Evolutionary conservation across 1,140 invertebrate species (phyloP).

Genomic region (Luehdorfia chinensis): DNA sequence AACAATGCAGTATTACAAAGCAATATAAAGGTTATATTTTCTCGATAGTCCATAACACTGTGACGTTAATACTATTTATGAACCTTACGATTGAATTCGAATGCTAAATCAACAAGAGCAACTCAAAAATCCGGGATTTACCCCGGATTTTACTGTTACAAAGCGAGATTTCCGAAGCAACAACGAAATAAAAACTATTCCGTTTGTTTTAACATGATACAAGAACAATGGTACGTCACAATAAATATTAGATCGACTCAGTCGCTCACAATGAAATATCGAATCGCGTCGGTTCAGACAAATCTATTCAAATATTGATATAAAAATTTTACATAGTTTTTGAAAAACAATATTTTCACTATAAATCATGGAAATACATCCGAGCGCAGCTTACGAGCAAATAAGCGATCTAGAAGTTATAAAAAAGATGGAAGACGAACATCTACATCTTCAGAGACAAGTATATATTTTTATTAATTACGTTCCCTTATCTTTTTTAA

Average conservation of each 20-base stretch:
- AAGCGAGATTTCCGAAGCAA: no score
- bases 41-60: no score
- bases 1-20: no score
- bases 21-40: no score
- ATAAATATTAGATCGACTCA: constrained; percentile 5
- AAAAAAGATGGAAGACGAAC: constrained; percentile 62
- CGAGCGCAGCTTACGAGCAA: constrained; percentile 4
- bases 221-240: constrained; percentile 9
- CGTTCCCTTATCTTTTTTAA: no score
- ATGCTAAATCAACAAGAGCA: no score
- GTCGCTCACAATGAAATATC: constrained; percentile 7
- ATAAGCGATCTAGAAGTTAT: constrained; percentile 37
- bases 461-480: constrained; percentile 23
- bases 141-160: no score
- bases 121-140: no score
- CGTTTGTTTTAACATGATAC: no score
- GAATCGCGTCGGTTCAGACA: constrained; percentile 9
- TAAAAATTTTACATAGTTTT: constrained; percentile 20
- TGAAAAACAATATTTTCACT: constrained; percentile 12
- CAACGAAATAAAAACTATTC: no score
- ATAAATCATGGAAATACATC: constrained; percentile 21
- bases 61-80: no score
- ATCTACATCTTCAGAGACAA: constrained; percentile 52
- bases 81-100: no score
- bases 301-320: constrained; percentile 2